phyloP scores from a whole-genome alignment of 92 coral and sea anemone genomes.

The Metridium senile region DNA sequence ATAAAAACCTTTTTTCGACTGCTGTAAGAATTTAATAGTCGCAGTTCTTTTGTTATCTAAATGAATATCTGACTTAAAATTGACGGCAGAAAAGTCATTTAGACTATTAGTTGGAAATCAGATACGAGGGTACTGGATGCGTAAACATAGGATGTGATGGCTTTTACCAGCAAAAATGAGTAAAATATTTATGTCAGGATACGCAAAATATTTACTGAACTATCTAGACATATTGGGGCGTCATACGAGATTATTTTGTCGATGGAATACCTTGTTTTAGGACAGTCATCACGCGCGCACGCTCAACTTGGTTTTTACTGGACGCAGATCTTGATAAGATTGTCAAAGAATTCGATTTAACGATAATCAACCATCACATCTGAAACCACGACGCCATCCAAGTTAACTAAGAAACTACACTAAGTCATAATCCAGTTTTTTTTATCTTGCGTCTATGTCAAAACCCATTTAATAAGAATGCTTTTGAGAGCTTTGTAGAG shows the following conservation, averaged over 20 bases:
- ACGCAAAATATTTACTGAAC: neutral
- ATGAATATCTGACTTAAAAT: no score
- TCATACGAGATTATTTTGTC: neutral
- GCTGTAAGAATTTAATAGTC: no score
- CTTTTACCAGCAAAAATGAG: no score
- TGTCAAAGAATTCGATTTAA: neutral
- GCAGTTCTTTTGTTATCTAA: no score
- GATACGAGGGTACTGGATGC: no score
- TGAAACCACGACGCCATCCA: neutral
- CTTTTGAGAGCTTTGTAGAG: neutral
- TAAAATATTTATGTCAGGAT: no score
- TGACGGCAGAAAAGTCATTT: no score
- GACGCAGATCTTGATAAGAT: neutral
- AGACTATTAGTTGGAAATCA: no score
- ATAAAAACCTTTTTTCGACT: no score
- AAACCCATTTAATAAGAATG: neutral
- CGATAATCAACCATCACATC: neutral
- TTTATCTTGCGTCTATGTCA: no score
- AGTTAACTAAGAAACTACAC: conserved; percentile 1
- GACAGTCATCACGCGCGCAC: neutral
- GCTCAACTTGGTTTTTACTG: neutral
- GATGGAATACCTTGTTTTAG: neutral
- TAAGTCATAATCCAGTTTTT: neutral
- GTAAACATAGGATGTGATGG: no score
- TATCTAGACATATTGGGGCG: neutral